Evolutionary conservation across 2,113 vertebrate species (phyloP).

Genomic region (Sterna hirundo): DNA sequence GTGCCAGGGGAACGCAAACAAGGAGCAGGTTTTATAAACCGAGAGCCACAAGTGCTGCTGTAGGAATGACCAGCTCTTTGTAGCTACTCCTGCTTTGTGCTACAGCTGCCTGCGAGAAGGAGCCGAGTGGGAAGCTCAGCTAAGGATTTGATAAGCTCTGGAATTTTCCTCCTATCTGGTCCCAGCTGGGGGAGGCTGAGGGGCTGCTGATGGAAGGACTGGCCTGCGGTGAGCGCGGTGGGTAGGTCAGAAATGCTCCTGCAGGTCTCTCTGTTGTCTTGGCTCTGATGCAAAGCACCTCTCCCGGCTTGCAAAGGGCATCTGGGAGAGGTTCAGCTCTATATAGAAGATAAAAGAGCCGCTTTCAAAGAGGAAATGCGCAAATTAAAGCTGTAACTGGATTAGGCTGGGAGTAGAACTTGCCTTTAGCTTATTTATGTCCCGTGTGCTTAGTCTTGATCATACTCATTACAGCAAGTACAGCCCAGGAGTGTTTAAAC

Average conservation of each 20-base stretch:
- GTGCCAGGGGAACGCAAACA: neutral
- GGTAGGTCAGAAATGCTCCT: neutral
- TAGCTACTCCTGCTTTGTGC: neutral
- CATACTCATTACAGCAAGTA: neutral
- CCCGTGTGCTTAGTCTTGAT: neutral
- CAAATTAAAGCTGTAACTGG: conserved; percentile 15
- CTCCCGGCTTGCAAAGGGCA: neutral
- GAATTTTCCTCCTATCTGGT: neutral
- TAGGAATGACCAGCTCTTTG: neutral
- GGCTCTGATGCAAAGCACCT: neutral
- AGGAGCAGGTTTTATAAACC: neutral
- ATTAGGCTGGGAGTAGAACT: neutral
- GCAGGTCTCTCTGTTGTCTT: neutral
- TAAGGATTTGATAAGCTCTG: neutral
- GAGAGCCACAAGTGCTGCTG: neutral
- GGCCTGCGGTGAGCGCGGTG: neutral
- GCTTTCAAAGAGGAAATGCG: neutral
- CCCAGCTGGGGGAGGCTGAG: neutral
- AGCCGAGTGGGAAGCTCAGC: neutral
- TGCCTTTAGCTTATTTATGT: conserved; percentile 10
- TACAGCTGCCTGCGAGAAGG: neutral
- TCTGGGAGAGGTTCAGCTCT: neutral
- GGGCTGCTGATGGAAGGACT: neutral
- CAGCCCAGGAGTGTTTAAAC: neutral
- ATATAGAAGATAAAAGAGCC: neutral